Evolutionary conservation across 2,888 invertebrate species (phyloP).

Genomic region (Andrena marginata): DNA sequence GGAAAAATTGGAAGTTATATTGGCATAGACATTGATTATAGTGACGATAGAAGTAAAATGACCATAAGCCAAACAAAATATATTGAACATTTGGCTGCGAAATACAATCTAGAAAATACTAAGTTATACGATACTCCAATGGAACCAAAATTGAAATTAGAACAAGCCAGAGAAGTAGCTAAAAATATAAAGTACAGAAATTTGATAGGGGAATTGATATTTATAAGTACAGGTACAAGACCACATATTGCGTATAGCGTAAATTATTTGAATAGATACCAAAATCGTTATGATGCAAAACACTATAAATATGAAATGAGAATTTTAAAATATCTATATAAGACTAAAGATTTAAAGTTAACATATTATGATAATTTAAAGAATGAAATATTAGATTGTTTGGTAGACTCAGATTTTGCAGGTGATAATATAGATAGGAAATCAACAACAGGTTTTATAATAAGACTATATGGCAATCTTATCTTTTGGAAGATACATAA

Average conservation of each 20-base stretch:
- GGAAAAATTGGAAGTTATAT: too few species aligned
- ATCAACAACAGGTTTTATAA: conserved; percentile 61
- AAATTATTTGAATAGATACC: conserved; percentile 54
- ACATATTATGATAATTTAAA: conserved; percentile 29
- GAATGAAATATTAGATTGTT: conserved; percentile 42
- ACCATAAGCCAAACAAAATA: too few species aligned
- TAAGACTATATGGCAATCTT: conserved; percentile 77
- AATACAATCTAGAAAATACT: too few species aligned
- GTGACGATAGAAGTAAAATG: too few species aligned
- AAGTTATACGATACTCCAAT: too few species aligned
- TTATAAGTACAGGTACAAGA: conserved; percentile 48
- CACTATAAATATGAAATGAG: conserved; percentile 50
- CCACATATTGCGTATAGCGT: conserved; percentile 51
- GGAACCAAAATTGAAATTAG: neutral
- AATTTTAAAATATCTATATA: conserved; percentile 53
- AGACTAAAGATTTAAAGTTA: conserved; percentile 51
- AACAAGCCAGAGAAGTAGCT: neutral
- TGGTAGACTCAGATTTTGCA: conserved; percentile 54
- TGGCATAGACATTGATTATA: too few species aligned
- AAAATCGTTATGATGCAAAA: conserved; percentile 45
- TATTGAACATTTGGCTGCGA: too few species aligned
- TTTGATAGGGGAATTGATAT: conserved; percentile 52
- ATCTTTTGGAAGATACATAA: conserved; percentile 41
- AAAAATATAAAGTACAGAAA: conserved; percentile 47
- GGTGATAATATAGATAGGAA: conserved; percentile 50